Evolutionary conservation across 1,140 invertebrate genomes (phyloP), one percentile per base, ranked within the genome.

Genomic region (Psix sp.): DNA sequence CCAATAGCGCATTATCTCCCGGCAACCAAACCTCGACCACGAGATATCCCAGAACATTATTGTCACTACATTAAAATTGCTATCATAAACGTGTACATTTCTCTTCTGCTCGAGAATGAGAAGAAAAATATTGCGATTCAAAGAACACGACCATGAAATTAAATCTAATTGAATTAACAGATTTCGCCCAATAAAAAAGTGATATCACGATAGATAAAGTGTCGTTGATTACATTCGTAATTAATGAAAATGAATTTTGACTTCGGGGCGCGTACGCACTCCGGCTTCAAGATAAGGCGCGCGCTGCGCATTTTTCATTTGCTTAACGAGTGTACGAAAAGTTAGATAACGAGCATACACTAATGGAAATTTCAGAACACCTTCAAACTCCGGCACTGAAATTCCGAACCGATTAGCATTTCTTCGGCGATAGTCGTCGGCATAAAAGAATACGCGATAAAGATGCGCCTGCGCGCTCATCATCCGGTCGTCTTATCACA

Each of bases 351-450:
- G 42, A 39, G n/a, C n/a, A 48, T 40, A 66, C 62, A 66, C 42
- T 66, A 56, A 66, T 56, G 62, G 62, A 33, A 48, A 48, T 48
- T 56, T 29, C 49, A 26, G 43, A 49, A 56, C 60, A 65, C 51
- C 62, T 51, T 67, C 57, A 43, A 46, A 57, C 63, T 67, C 43
- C 17, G 49, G 38, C 52, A 65, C 60, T 39, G 42, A 29, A 57
- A 67, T 67, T 67, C 63, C 52, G 21, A 38, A 52, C 33, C 45
- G 52, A 67, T 67, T 57, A 67, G 51, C 63, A 67, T 67, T 67
- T 67, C 52, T 59, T 38, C 29, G 10, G 46, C 43, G 65, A 68
- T 68, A 51, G 52, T 52, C 52, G 54, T 35, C 51, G 42, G 20
- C 33, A 48, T 52, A 66, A 56, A 66, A 66, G 51, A 66, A 56